These are phyloP conservation scores for Pheosia gnoma DNA, from an alignment of 2,888 invertebrate genomes.

Conservation along the genomic window DNA sequence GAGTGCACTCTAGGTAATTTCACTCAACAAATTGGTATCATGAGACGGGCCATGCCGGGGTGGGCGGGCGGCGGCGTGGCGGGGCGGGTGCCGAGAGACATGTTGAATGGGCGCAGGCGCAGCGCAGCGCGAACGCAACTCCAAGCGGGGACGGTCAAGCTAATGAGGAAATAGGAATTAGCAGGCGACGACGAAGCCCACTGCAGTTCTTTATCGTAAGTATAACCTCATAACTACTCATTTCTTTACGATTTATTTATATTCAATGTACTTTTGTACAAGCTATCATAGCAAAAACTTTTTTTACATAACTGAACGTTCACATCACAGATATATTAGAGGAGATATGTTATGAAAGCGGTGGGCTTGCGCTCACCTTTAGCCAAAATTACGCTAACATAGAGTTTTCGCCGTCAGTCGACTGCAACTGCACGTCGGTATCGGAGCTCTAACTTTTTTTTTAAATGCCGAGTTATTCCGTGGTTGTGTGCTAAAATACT, in stretches of 20 bases:
- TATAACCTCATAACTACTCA: slow-evolving; percentile 23
- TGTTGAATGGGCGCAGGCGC: slow-evolving; percentile 67
- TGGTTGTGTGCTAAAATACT: too few species aligned
- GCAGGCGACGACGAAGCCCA: slow-evolving; percentile 72
- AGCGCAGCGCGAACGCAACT: slow-evolving; percentile 26
- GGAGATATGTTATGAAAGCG: too few species aligned
- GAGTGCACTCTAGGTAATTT: slow-evolving; percentile 74
- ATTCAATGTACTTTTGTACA: slow-evolving; percentile 9
- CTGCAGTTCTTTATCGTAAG: slow-evolving; percentile 71
- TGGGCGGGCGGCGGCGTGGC: slow-evolving; percentile 31
- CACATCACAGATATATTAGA: too few species aligned
- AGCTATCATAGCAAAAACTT: neutral
- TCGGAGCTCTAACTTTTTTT: too few species aligned
- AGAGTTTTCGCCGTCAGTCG: too few species aligned
- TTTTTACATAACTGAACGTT: too few species aligned
- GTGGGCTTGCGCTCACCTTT: too few species aligned
- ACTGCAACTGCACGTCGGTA: too few species aligned
- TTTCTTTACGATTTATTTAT: slow-evolving; percentile 42
- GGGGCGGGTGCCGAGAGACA: slow-evolving; percentile 30
- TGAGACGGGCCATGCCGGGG: slow-evolving; percentile 47
- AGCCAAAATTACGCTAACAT: too few species aligned
- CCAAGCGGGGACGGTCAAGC: slow-evolving; percentile 59
- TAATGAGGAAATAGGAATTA: slow-evolving; percentile 84
- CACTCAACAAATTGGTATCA: slow-evolving; percentile 53
- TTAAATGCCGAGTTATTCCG: too few species aligned